Evolutionary conservation across 2,113 vertebrate species (phyloP), one percentile per base, ranked within the genome.

Genomic region (Notothenia coriiceps): DNA sequence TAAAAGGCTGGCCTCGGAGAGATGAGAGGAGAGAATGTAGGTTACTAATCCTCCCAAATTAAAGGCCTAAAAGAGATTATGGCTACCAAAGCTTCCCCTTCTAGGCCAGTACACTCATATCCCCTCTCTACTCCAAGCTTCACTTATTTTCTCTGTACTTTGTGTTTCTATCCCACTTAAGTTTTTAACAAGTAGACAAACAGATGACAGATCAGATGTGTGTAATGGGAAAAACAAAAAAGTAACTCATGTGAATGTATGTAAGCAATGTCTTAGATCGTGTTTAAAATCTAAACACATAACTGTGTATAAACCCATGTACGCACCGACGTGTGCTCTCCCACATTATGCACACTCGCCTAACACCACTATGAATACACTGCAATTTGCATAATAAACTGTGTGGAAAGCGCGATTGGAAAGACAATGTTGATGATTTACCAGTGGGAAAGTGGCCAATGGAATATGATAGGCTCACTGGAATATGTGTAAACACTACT

Each of bases 41-140:
- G 80, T 80, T 86, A 87, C 78, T 90, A 89, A 91, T 89, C 86
- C 90, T 70, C 52, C 67, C 65, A 88, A 91, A 89, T 88, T 79
- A 89, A 86, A 88, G 65, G 62, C 80, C 83, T 80, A 74, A 85
- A 84, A 88, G 76, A 83, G 88, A 89, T 90, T 84, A 85, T 76
- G 43, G 72, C 62, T 33, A 83, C 47, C 62, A 75, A 75, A 80
- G 64, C 64, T 74, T 70, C 79, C 70, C 83, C 76, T 80, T 85
- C 70, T 70, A 66, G 65, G 78, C 73, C 70, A 64, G 60, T 66
- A 46, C 66, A 72, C 10, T 47, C 18, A 67, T 77, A 64, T 56
- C 18, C 33, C 17, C 22, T 65, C 15, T 40, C 47, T 22, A 25
- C 35, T 74, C 56, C 72, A n/a, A n/a, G 15, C n/a, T 51, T 29